phyloP scores from a whole-genome alignment of 2,888 invertebrate species.

The Metellina segmentata region DNA sequence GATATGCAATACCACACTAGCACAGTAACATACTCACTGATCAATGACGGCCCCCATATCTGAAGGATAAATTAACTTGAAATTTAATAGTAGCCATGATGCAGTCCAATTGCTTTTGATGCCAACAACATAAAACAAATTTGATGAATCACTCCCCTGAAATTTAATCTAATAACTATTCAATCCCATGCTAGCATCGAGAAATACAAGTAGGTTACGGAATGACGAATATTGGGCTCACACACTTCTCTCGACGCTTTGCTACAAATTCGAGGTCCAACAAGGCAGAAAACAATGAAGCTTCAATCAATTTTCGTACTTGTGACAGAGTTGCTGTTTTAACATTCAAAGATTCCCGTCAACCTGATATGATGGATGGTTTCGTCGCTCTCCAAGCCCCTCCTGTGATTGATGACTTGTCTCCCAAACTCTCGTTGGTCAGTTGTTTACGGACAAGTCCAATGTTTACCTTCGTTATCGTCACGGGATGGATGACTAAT shows the following conservation, averaged over 20 bases:
- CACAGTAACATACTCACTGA: too few species aligned
- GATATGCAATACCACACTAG: too few species aligned
- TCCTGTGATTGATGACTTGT: not conserved
- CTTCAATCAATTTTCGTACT: constrained; percentile 1
- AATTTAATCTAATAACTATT: too few species aligned
- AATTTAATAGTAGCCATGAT: too few species aligned
- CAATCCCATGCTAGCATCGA: too few species aligned
- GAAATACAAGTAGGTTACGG: not conserved
- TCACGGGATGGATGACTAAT: not conserved
- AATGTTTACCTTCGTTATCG: not conserved
- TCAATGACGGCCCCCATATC: too few species aligned
- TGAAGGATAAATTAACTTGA: too few species aligned
- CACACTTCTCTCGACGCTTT: not conserved
- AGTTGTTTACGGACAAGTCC: not conserved
- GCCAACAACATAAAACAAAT: too few species aligned
- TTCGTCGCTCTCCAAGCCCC: not conserved
- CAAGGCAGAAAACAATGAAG: not conserved
- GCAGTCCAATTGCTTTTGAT: too few species aligned
- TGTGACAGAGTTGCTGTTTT: not conserved
- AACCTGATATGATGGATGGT: constrained; percentile 13
- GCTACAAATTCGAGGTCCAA: not conserved
- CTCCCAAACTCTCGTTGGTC: not conserved
- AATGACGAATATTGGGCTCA: not conserved
- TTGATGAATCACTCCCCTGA: too few species aligned
- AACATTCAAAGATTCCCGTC: constrained; percentile 2